These are phyloP conservation scores for Etheostoma perlongum DNA, from an alignment of 2,797 vertebrate genomes.

Conservation along the genomic window DNA sequence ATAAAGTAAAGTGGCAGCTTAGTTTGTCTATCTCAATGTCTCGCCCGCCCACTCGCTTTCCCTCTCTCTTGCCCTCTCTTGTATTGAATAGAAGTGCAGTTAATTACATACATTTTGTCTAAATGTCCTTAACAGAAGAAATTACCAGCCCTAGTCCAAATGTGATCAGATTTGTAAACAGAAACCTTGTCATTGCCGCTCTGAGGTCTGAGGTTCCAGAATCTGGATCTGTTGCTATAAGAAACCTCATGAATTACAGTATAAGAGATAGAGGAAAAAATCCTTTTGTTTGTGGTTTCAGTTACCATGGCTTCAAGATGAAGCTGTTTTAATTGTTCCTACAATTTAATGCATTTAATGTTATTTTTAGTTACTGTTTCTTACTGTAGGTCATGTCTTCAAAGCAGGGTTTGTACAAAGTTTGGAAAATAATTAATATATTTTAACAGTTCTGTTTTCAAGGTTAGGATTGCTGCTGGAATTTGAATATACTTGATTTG, in stretches of 20 bases:
- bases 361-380: no score
- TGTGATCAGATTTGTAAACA: conserved; percentile 23
- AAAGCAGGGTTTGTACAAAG: no score
- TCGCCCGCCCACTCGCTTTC: conserved; percentile 17
- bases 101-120: conserved; percentile 50
- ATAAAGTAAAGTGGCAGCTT: conserved; percentile 24
- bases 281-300: no score
- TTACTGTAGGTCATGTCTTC: no score
- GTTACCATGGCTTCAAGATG: neutral
- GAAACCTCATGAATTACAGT: neutral
- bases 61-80: conserved; percentile 10
- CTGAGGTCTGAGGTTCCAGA: neutral
- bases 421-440: no score
- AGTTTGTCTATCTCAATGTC: conserved; percentile 19
- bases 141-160: neutral
- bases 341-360: neutral
- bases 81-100: conserved; percentile 31
- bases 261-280: neutral
- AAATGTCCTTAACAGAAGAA: conserved; percentile 55
- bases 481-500: no score
- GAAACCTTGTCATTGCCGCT: neutral
- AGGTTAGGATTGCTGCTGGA: no score
- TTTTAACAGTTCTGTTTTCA: no score
- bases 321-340: neutral
- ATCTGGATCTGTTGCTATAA: neutral